Evolutionary conservation across 2,888 invertebrate genomes (phyloP), one percentile per base, ranked within the genome.

Genomic region (Willowsia nigromaculata): DNA sequence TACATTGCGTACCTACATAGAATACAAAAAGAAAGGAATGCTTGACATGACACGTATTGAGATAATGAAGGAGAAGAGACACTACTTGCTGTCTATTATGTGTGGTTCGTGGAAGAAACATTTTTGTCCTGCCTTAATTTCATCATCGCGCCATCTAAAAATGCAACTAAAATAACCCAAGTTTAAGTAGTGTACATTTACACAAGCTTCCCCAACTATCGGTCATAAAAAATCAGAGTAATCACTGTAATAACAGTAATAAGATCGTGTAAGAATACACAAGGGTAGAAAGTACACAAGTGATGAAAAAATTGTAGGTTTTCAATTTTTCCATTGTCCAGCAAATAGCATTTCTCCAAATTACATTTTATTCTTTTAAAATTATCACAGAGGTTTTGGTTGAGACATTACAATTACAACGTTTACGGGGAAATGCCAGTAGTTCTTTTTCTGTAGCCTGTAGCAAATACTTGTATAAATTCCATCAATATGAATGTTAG

Each of bases 31-130:
- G 80, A 86, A 68, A 68, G 80, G 86, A 86, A 86, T 86, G 80
- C 50, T 65, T 80, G 86, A 80, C 86, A 80, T 65, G 80, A 80
- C 86, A 86, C 80, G 86, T 78, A 80, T 80, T 68, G 50, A 18
- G 68, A 80, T 86, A 80, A 86, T 86, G 40, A 56, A 62, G 50
- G 62, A 84, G 43, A 25, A 43, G 71, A 71, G 25, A 71, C 71
- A 37, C n/a, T n/a, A n/a, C n/a, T n/a, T n/a, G n/a, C n/a, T n/a
- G 27, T 78, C 50, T 78, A 30, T n/a, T 6, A 22, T 81, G 18
- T 81, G 37, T 22, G 33, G 33, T 40, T 0, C 15, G 22, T 81
- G 11, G 18, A 76, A 50, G 1, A 30, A 50, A n/a, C 7, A 27
- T 50, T 53, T 53, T 76, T 76, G 47, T 76, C 53, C 15, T 15